Base-by-base conservation (phyloP, 1,140 invertebrate species). In the Chlorops oryzae region DNA sequence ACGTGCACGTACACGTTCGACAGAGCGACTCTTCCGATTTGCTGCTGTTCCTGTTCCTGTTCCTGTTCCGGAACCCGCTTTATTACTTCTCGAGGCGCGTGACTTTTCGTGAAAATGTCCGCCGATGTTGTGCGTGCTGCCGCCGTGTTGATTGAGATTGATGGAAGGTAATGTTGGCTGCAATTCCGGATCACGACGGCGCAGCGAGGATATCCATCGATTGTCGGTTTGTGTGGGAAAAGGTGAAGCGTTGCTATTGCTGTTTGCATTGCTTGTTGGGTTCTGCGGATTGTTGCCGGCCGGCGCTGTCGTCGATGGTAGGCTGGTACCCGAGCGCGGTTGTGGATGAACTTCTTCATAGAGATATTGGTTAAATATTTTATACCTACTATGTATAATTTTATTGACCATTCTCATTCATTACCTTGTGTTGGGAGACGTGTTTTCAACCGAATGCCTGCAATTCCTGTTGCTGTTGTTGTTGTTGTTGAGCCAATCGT, bases 141-240 rank as follows among this genome's bases (percentile, higher is more conserved):
- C 58, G 9, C 61, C 58, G 34, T 66, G 62, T 46, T 72, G 63
- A 32, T 62, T 69, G 44, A 63, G 55, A 53, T 57, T 69, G 42
- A 83, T 81, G 5, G 81, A 79, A 13, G 82, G 82, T 42, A 85
- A 61, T 6, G 79, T 78, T 1, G 81, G 80, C 58, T 83, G 82
- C 5, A 84, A 71, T 50, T 83, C 80, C 1, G 82, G 80, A 70
- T 85, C 81, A 35, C 82, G 69, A 52, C 77, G 77, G 2, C 83
- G 62, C 13, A 85, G 59, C 17, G 81, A 82, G 12, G 63, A 68
- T 6, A 73, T 62, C 68, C 68, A 73, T n/a, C 68, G 61, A 40
- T 58, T 65, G 25, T 73, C 70, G 49, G 63, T 59, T 39, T 64
- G 63, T 40, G 64, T 71, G 22, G 63, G 62, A 45, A 70, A 70